Conservation (phyloP, 2,113 vertebrate species). For the Colius striatus region DNA sequence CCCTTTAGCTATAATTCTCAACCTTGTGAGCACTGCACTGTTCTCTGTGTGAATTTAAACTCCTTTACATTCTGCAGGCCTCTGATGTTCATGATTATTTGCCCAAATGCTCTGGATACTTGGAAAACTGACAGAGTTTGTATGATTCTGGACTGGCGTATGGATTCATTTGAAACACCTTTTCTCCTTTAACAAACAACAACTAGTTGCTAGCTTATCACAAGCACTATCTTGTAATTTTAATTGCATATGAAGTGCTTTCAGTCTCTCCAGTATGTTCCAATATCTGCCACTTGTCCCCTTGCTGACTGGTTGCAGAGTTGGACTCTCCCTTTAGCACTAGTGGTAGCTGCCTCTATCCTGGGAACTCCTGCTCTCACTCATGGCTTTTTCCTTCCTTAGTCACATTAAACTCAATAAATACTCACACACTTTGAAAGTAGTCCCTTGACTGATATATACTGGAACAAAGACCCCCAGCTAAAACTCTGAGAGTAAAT, state of each 20-base stretch:
- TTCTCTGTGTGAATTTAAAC: background rate
- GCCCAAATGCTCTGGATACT: background rate
- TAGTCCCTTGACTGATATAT: background rate
- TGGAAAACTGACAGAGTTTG: background rate
- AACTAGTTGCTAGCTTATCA: background rate
- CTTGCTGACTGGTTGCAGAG: background rate
- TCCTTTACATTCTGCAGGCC: background rate
- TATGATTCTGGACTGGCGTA: background rate
- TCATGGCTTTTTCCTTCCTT: background rate
- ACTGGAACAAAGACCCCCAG: background rate
- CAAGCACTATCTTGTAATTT: background rate
- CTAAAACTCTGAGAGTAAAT: background rate
- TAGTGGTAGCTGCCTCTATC: background rate
- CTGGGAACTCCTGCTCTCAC: background rate
- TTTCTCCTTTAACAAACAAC: background rate
- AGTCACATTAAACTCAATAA: background rate
- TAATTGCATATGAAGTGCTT: background rate
- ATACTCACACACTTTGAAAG: background rate
- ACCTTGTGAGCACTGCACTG: background rate
- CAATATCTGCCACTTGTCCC: background rate
- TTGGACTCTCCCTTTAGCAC: background rate
- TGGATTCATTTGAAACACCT: background rate
- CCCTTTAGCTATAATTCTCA: background rate
- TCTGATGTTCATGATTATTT: background rate
- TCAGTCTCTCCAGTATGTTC: background rate